Evolutionary conservation across 1,140 invertebrate genomes (phyloP), one percentile per base, ranked within the genome.

Genomic region (Galleria mellonella): DNA sequence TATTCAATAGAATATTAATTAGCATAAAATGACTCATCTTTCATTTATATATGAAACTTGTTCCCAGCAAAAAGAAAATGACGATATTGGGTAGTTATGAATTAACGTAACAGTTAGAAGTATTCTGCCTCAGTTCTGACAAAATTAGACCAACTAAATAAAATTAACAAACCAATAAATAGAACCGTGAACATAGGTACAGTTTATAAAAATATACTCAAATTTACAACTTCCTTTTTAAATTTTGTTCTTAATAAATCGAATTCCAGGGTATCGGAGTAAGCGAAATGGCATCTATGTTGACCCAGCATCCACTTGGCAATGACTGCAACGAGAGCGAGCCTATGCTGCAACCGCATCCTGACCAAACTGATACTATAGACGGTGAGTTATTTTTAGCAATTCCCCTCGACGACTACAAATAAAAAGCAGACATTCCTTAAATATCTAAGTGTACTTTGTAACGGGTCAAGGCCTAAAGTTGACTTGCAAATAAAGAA

Each of bases 341-440:
- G 32, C 76, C 76, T 15, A 82, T 83, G 42, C 66, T 89, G 66
- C 88, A 78, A 32, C 87, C 88, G 9, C 88, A 88, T 44, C 79
- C 82, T 1, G 89, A 90, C 60, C 84, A 87, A 49, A 78, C 87
- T 35, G 89, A 90, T 65, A 86, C 88, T 48, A 89, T 90, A 51
- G 89, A 90, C 68, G 89, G 89, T 90, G 77, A 89, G 89, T 85
- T 30, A 0, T 11, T 36, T 38, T 23, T 31, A 6, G 27, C 32
- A 39, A 32, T 33, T 3, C 9, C 11, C 30, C n/a, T n/a, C 14
- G 35, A 43, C 41, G 9, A 47, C 43, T 51, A 37, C 30, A 15
- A 31, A 46, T 10, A 45, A 23, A 23, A 23, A 23, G 6, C 6
- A 23, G 17, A 6, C 6, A 23, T 23, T 23, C 6, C 17, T 23